Percentiles rank a stretch among this genome's conserved stretches.
These are phyloP conservation scores for Saxidomus purpurata DNA, from an alignment of 1,140 invertebrate species.

Conservation along the genomic window DNA sequence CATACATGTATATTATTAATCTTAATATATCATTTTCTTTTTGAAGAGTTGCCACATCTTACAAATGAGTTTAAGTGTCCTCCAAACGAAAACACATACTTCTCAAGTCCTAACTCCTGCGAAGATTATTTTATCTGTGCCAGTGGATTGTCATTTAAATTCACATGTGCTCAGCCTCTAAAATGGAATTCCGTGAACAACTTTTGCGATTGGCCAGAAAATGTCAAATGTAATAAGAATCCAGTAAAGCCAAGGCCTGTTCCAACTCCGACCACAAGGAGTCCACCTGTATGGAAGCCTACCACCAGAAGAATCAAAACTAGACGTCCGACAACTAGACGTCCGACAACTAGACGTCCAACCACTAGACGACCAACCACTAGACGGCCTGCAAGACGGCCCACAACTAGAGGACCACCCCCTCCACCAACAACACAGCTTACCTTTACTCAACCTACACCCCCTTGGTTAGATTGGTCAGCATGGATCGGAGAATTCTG, in stretches of 20 bases:
- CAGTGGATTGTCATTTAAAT: conserved; percentile 55
- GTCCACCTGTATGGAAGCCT: background rate
- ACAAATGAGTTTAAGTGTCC: conserved; percentile 61
- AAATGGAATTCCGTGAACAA: conserved; percentile 58
- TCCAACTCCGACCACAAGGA: background rate
- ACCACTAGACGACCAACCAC: conserved; percentile 42
- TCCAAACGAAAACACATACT: conserved; percentile 49
- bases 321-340: background rate
- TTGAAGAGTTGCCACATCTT: conserved; percentile 51
- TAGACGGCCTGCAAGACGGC: background rate
- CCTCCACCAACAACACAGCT: conserved; percentile 23
- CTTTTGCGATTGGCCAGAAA: conserved; percentile 65
- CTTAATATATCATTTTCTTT: no score
- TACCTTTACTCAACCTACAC: conserved; percentile 17
- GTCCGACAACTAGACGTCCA: conserved; percentile 17
- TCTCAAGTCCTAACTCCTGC: conserved; percentile 20
- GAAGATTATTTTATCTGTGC: conserved; percentile 62
- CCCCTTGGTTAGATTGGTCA: conserved; percentile 57
- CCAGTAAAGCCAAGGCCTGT: background rate
- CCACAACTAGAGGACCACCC: background rate
- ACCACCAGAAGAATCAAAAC: background rate
- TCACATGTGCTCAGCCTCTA: conserved; percentile 49
- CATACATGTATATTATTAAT: no score
- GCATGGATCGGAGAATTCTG: conserved; percentile 58
- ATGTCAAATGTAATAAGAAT: conserved; percentile 30